Evolutionary conservation across 2,888 invertebrate species (phyloP), one percentile per base, ranked within the genome.

Genomic region (Drosophila peninsularis): DNA sequence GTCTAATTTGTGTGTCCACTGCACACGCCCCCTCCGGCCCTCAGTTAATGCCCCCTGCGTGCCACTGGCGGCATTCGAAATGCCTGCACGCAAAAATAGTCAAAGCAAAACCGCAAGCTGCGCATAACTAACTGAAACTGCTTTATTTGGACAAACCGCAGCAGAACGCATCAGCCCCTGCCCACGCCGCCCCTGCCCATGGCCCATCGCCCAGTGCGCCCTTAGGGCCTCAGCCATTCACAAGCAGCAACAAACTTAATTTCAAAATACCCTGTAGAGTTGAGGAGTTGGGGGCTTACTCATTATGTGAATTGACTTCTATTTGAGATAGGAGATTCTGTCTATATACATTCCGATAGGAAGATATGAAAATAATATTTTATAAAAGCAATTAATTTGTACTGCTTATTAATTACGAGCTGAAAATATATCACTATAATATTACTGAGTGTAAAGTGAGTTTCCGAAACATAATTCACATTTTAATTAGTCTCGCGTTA

Each of bases 51-150:
- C 49, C 49, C 14, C 34, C 57, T 54, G 34, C 39, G 11, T 57
- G 30, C 53, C 19, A 2, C 24, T 54, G 72, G 39, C 63, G 69
- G 80, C 71, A 71, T 74, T 80, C 76, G 52, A 71, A 64, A 84
- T 75, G 75, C 53, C 66, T 65, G 69, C 63, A 80, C 65, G 75
- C 75, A 71, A 74, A 82, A 77, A 78, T 78, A 77, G 78, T 79
- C 82, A 85, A 85, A 89, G 87, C 62, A 66, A 86, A 84, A 89
- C 85, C 90, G 66, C 90, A 85, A 88, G 83, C 83, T 75, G 80
- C 84, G 87, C 87, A 89, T 80, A 89, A 86, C 89, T 88, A 90
- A 88, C 89, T 80, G 78, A 42, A 73, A 86, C 75, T 90, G 84
- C 83, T 85, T 78, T 90, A 89, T 86, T 89, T 80, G 64, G 60